These are phyloP conservation scores for Standfussiana lucernea DNA, from an alignment of 2,888 invertebrate genomes.

Conservation along the genomic window DNA sequence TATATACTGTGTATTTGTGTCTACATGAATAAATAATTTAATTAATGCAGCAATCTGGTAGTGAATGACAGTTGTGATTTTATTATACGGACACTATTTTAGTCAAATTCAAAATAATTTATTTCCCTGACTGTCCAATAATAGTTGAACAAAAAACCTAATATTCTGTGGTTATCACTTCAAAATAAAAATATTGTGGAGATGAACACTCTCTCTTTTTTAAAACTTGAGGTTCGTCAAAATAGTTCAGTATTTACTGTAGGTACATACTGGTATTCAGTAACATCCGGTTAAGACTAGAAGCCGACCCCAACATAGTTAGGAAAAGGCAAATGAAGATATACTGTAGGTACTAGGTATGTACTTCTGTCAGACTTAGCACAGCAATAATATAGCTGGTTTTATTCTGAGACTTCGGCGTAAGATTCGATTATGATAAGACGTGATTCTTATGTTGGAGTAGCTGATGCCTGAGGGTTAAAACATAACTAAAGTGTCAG, in stretches of 20 bases:
- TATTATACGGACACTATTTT: too few species aligned
- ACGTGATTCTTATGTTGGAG: neutral
- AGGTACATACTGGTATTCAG: too few species aligned
- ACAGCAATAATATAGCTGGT: neutral
- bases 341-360: neutral
- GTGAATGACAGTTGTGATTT: too few species aligned
- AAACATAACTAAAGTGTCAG: neutral
- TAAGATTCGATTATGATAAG: constrained; percentile 47
- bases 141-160: neutral
- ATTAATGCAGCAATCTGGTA: too few species aligned
- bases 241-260: neutral
- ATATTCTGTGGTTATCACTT: neutral
- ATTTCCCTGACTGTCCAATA: neutral
- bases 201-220: neutral
- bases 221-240: neutral
- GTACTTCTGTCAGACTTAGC: neutral
- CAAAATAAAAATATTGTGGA: neutral
- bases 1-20: too few species aligned
- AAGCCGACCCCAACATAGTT: too few species aligned
- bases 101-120: too few species aligned
- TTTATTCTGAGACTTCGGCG: neutral
- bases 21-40: too few species aligned
- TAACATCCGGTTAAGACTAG: too few species aligned
- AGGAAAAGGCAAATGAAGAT: too few species aligned
- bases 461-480: neutral